A percentile compares a stretch with the other conserved stretches of the same genome.
Conservation (phyloP, 64 coral and sea anemone species). For the Porites australiensis region DNA sequence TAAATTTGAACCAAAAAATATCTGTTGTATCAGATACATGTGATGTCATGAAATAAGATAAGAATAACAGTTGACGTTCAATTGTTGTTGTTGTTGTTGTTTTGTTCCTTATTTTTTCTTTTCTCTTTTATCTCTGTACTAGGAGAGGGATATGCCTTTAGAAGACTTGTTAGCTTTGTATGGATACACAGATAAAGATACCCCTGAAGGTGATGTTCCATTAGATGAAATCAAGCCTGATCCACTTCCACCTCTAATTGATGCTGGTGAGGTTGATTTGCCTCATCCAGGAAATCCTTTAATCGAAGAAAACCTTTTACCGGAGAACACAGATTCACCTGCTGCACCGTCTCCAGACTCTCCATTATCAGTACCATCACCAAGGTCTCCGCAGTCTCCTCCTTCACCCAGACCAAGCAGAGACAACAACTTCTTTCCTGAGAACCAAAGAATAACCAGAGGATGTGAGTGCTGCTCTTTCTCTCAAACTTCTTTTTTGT, state of each 20-base stretch:
- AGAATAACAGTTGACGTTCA: too few relatives aligned
- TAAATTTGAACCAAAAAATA: too few relatives aligned
- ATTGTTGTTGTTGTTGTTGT: too few relatives aligned
- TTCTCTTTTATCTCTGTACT: background rate
- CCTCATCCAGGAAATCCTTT: conserved; percentile 28
- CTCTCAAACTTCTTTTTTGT: background rate
- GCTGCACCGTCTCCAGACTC: conserved; percentile 69
- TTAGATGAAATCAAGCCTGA: conserved; percentile 94
- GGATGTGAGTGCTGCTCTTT: conserved; percentile 81
- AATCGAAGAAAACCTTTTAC: conserved; percentile 23
- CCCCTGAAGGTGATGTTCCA: conserved; percentile 68
- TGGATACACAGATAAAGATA: conserved; percentile 69
- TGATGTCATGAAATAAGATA: too few relatives aligned
- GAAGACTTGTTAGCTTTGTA: conserved; percentile 94
- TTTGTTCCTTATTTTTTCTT: background rate
- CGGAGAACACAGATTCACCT: conserved; percentile 55
- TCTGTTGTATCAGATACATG: too few relatives aligned
- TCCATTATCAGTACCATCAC: conserved; percentile 64
- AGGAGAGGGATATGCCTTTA: conserved; percentile 97
- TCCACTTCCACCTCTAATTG: conserved; percentile 84
- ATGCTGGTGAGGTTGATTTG: conserved; percentile 48
- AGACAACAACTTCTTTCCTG: conserved; percentile 88
- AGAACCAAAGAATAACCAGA: conserved; percentile 99
- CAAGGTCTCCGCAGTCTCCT: conserved; percentile 68
- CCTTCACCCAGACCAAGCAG: conserved; percentile 64